A percentile compares a stretch with the other conserved stretches of the same genome.
These are phyloP conservation scores for Coboldia fuscipes DNA, from an alignment of 1,140 invertebrate genomes.

Conservation along the genomic window DNA sequence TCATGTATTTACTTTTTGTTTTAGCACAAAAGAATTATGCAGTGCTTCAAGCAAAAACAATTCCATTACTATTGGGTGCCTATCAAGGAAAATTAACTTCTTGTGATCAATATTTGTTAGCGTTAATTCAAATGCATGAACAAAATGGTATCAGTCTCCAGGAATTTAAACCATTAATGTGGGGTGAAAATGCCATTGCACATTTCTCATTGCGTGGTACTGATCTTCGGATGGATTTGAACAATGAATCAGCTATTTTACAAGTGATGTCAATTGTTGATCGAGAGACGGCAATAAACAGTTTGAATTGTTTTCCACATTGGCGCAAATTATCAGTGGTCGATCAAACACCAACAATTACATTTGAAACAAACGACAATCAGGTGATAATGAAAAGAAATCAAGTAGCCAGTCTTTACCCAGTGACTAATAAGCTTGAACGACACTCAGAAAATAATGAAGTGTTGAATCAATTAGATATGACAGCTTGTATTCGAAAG, in stretches of 20 bases:
- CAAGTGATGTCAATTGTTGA: slow-evolving; percentile 51
- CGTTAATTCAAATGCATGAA: slow-evolving; percentile 40
- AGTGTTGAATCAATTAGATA: slow-evolving; percentile 3
- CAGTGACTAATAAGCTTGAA: slow-evolving; percentile 13
- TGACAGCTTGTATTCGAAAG: slow-evolving; percentile 13
- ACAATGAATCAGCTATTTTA: slow-evolving; percentile 40
- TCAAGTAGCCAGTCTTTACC: slow-evolving; percentile 4
- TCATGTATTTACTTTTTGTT: slow-evolving; percentile 34
- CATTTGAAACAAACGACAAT: slow-evolving; percentile 9
- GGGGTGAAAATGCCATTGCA: slow-evolving; percentile 50
- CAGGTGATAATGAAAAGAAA: slow-evolving; percentile 4
- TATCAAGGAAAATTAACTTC: slow-evolving; percentile 40
- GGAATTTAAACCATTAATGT: slow-evolving; percentile 54
- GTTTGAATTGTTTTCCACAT: slow-evolving; percentile 43
- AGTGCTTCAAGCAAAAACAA: slow-evolving; percentile 34
- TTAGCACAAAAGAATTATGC: slow-evolving; percentile 33
- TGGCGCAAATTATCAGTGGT: slow-evolving; percentile 14
- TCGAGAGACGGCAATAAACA: slow-evolving; percentile 33
- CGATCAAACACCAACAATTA: slow-evolving; percentile 10
- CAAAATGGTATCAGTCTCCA: slow-evolving; percentile 30
- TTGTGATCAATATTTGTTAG: slow-evolving; percentile 38
- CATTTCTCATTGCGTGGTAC: slow-evolving; percentile 45
- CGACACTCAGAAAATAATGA: slow-evolving; percentile 10
- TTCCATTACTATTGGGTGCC: slow-evolving; percentile 45
- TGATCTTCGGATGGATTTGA: slow-evolving; percentile 25